A percentile compares a stretch with the other conserved stretches of the same genome.
Conservation (phyloP, 2,888 invertebrate species). For the Beris morrisii region DNA sequence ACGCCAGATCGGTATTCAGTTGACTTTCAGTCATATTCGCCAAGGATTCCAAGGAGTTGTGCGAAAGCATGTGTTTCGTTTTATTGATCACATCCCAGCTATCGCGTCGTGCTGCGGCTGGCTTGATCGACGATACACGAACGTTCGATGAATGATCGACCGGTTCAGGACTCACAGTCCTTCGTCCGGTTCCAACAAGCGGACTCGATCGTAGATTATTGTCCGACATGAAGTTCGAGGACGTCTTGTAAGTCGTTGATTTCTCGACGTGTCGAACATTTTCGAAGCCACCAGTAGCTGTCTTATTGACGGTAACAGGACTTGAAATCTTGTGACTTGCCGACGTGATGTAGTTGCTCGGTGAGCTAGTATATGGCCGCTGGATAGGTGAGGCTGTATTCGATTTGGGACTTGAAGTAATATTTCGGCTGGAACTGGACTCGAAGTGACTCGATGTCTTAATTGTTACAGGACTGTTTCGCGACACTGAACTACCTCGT, state of each 20-base stretch:
- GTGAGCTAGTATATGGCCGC: constrained; percentile 58
- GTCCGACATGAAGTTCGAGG: constrained; percentile 57
- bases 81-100: constrained; percentile 84
- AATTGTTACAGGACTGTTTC: constrained; percentile 54
- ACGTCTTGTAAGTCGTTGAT: constrained; percentile 59
- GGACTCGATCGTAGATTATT: constrained; percentile 59
- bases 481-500: constrained; percentile 52
- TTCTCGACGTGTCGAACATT: constrained; percentile 55
- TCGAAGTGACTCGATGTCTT: constrained; percentile 54
- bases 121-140: constrained; percentile 63
- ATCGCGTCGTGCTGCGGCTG: constrained; percentile 65
- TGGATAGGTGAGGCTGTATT: constrained; percentile 52
- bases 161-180: constrained; percentile 60
- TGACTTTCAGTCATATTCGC: constrained; percentile 69
- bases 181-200: constrained; percentile 60
- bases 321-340: constrained; percentile 56
- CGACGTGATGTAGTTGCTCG: constrained; percentile 60
- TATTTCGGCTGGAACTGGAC: constrained; percentile 46
- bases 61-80: constrained; percentile 73
- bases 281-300: constrained; percentile 47
- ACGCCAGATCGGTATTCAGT: constrained; percentile 58
- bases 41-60: constrained; percentile 69
- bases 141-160: constrained; percentile 63
- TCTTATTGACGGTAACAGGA: constrained; percentile 46
- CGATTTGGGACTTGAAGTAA: constrained; percentile 51